Evolutionary conservation across 2,888 invertebrate species (phyloP), one percentile per base, ranked within the genome.

Genomic region (Ametastegia equiseti): DNA sequence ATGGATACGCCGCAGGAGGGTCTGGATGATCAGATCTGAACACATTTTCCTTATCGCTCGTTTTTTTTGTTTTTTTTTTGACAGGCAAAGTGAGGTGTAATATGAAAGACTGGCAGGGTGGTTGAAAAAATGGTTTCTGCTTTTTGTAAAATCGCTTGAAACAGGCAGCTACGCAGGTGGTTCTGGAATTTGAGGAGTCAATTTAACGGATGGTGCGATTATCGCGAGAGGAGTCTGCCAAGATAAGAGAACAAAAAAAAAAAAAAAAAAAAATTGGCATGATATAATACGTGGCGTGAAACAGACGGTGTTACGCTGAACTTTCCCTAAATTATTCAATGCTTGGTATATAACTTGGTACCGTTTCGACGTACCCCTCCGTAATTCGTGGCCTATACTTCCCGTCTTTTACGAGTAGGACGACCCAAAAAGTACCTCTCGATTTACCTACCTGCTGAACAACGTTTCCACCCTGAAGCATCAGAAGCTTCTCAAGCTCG

Each of bases 301-400:
- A 67, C 36, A 67, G 67, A n/a, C 67, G 19, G 0, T 36, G 36
- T 67, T 39, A 67, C 67, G 36, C 23, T 39, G 19, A 67, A 67
- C 23, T 67, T 42, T 39, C 39, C 11, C 36, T 67, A 67, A 67
- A 67, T 67, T 67, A 67, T 67, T 67, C 67, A 67, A 39, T 67
- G 67, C 67, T 11, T 19, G 23, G 36, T 67, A 1, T 36, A 39
- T 7, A 36, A 27, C 39, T 67, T 39, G 19, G 19, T 36, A 67
- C 19, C 36, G 42, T 36, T 60, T 1, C 36, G 39, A 67, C 15
- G 67, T 39, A 60, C 60, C n/a, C 30, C 60, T 60, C 1, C 15
- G 60, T 60, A 30, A 60, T 60, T 60, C 60, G 15, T 5, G 30
- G 30, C 15, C 11, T 23, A 27, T 27, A 60, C 30, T 60, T 60